These are phyloP conservation scores for Wasmannia auropunctata DNA, from an alignment of 1,140 invertebrate species.

Conservation along the genomic window DNA sequence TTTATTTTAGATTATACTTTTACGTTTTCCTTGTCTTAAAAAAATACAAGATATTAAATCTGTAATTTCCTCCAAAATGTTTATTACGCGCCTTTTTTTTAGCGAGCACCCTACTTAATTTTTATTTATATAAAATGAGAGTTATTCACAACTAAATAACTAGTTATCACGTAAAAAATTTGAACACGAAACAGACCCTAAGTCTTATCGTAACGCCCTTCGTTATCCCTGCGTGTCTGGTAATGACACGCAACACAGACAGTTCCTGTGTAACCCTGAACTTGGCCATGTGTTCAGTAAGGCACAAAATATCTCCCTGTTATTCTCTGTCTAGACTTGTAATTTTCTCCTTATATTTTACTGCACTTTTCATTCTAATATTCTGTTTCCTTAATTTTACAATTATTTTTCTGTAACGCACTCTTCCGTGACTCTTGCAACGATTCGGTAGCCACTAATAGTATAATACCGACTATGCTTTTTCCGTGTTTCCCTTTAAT, in stretches of 20 bases:
- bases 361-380: neutral
- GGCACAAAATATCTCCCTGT: conserved; percentile 1
- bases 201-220: conserved; percentile 21
- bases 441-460: neutral
- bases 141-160: neutral
- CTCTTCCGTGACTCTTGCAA: neutral
- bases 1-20: neutral
- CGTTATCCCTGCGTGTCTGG: conserved; percentile 44
- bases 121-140: neutral
- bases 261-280: conserved; percentile 39
- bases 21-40: neutral
- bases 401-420: neutral
- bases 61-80: neutral
- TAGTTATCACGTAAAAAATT: neutral
- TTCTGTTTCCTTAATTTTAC: neutral
- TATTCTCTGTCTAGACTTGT: neutral
- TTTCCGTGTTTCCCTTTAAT: conserved; percentile 55
- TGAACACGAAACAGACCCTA: conserved; percentile 10
- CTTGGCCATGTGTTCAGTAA: conserved; percentile 38
- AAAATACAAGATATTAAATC: neutral
- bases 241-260: conserved; percentile 46
- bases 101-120: neutral
- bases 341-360: conserved; percentile 20
- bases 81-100: neutral
- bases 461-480: neutral